Percentiles rank a stretch among this genome's conserved stretches.
Evolutionary conservation across 2,113 vertebrate species (phyloP).

Genomic region (Mus pahari): DNA sequence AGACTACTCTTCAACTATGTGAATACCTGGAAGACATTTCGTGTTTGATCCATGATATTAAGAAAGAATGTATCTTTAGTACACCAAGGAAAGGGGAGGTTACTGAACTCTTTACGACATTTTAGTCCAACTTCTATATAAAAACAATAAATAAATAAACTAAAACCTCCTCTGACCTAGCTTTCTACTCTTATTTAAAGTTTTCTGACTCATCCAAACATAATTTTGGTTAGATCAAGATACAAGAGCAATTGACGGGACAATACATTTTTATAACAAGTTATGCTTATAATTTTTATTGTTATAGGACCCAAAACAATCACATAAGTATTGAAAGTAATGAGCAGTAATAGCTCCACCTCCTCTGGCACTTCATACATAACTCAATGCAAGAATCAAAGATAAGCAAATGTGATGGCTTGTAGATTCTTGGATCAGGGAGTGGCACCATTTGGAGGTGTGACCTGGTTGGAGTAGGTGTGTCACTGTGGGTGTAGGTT

Average conservation of each 20-base stretch:
- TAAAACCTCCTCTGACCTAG: neutral
- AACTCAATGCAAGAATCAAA: neutral
- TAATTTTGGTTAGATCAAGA: neutral
- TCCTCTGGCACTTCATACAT: neutral
- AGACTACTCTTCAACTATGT: neutral
- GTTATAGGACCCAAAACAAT: neutral
- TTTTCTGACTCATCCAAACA: neutral
- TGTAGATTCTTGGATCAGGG: too few relatives aligned
- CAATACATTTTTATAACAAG: neutral
- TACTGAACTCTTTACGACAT: neutral
- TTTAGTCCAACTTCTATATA: neutral
- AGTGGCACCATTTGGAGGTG: too few relatives aligned
- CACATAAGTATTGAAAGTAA: neutral
- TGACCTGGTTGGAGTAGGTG: too few relatives aligned
- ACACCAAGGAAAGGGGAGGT: neutral
- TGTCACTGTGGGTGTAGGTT: too few relatives aligned
- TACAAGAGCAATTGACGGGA: neutral
- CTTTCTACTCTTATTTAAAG: neutral
- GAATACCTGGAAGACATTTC: neutral
- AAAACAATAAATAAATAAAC: neutral
- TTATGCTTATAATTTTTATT: neutral
- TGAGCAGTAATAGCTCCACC: neutral
- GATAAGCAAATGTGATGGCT: neutral
- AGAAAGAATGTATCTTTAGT: neutral
- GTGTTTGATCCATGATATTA: neutral